phyloP scores from a whole-genome alignment of 64 coral and sea anemone species.

The Montipora capricornis region DNA sequence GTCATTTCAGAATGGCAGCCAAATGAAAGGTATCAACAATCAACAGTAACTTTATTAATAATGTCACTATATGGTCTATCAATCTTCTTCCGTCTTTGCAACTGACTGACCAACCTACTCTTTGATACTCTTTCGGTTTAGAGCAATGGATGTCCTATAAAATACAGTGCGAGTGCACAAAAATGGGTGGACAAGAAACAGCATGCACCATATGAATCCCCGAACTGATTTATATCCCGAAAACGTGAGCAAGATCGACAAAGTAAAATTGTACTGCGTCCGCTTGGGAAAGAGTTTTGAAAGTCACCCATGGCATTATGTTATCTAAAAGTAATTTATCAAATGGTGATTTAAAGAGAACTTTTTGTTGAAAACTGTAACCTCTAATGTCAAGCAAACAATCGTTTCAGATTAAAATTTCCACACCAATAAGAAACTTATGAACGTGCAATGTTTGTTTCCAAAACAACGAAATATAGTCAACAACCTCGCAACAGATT shows the following conservation, averaged over 20 bases:
- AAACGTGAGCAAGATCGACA: too few relatives aligned
- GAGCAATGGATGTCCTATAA: slow-evolving; percentile 2
- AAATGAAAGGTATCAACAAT: background rate
- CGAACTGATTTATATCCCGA: too few relatives aligned
- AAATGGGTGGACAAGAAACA: background rate
- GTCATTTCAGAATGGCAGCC: slow-evolving; percentile 7
- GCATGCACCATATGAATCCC: too few relatives aligned
- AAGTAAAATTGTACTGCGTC: slow-evolving; percentile 4
- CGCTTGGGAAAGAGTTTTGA: slow-evolving; percentile 1
- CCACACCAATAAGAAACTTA: background rate
- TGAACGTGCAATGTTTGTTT: slow-evolving; percentile 11
- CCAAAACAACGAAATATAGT: slow-evolving; percentile 16
- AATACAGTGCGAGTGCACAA: background rate
- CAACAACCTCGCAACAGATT: background rate
- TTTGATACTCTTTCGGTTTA: background rate
- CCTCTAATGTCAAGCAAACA: background rate
- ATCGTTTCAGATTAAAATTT: background rate
- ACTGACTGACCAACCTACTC: slow-evolving; percentile 1
- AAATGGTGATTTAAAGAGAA: slow-evolving; percentile 1
- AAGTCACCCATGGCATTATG: background rate
- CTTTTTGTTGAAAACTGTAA: background rate
- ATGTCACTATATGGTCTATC: background rate
- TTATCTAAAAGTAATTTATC: background rate
- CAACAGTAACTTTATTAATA: slow-evolving; percentile 14
- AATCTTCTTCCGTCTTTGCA: slow-evolving; percentile 12